These are phyloP conservation scores for Cetoscarus ocellatus DNA, from an alignment of 2,797 vertebrate genomes.

Conservation along the genomic window DNA sequence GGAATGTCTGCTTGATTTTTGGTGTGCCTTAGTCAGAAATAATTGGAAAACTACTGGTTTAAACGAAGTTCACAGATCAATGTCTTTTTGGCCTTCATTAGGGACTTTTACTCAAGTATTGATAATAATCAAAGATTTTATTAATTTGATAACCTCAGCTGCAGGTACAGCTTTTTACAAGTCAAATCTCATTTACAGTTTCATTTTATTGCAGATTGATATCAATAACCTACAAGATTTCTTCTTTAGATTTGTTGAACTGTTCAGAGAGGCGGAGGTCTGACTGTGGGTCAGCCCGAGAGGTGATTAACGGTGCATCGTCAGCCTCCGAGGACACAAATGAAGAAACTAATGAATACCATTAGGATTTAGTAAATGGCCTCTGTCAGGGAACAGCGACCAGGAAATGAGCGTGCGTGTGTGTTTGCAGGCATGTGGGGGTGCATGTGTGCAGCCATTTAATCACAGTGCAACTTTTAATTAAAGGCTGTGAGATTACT, in stretches of 20 bases:
- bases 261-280: conserved; percentile 40
- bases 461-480: conserved; percentile 69
- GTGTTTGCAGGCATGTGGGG: conserved; percentile 35
- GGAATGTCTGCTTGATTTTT: too few relatives aligned
- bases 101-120: too few relatives aligned
- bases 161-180: too few relatives aligned
- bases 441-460: conserved; percentile 49
- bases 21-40: too few relatives aligned
- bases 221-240: neutral
- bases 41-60: too few relatives aligned
- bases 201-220: neutral
- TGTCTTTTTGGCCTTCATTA: too few relatives aligned
- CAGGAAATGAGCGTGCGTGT: conserved; percentile 28
- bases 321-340: conserved; percentile 66
- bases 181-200: too few relatives aligned
- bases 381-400: conserved; percentile 67
- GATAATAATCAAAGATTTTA: too few relatives aligned
- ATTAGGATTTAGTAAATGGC: conserved; percentile 82
- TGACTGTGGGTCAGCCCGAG: conserved; percentile 45
- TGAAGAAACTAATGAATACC: conserved; percentile 82
- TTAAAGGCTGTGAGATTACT: conserved; percentile 67
- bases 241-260: conserved; percentile 23
- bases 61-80: too few relatives aligned
- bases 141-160: too few relatives aligned
- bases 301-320: conserved; percentile 71